A percentile compares a stretch with the other conserved stretches of the same genome.
Conservation (phyloP, 2,797 vertebrate species). For the Hapalemur alaotrensis region DNA sequence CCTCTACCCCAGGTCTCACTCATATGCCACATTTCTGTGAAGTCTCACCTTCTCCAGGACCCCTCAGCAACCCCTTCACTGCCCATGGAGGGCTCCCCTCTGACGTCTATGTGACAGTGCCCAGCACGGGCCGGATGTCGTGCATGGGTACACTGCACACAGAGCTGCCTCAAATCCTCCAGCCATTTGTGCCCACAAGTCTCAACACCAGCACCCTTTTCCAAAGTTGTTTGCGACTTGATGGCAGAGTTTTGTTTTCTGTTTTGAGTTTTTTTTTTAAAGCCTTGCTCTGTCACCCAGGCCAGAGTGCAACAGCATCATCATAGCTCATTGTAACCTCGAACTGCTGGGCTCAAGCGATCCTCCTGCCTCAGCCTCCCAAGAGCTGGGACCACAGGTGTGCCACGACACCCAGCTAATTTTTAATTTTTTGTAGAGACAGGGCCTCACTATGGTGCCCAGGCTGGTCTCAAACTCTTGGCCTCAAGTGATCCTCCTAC, state of each 20-base stretch:
- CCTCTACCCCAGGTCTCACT: neutral
- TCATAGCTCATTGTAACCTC: neutral
- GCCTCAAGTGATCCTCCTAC: neutral
- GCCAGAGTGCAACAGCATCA: neutral
- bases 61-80: rapidly evolving
- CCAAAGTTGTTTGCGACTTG: neutral
- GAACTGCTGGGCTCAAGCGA: neutral
- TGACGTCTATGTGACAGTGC: rapidly evolving
- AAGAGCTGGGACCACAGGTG: neutral
- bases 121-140: rapidly evolving
- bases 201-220: neutral
- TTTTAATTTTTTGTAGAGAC: neutral
- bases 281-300: neutral
- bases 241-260: neutral
- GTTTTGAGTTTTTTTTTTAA: neutral
- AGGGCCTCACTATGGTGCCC: neutral
- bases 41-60: neutral
- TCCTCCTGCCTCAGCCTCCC: neutral
- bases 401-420: neutral
- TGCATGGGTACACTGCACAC: rapidly evolving
- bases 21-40: neutral
- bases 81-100: neutral
- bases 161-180: neutral
- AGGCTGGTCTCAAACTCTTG: neutral
- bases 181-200: neutral